These are phyloP conservation scores for Seriola quinqueradiata DNA, from an alignment of 2,113 vertebrate genomes.

Conservation along the genomic window DNA sequence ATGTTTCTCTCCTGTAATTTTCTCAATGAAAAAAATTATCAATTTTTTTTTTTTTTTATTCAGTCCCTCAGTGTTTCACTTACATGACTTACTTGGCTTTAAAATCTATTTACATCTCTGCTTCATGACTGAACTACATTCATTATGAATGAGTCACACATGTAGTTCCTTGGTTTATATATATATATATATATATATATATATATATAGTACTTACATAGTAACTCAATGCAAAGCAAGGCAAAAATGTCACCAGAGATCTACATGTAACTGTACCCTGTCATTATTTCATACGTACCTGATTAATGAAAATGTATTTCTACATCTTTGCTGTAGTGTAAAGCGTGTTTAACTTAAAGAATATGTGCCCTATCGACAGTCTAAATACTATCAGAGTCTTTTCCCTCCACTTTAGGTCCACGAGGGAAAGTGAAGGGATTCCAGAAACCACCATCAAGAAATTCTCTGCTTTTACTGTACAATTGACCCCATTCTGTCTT, in stretches of 20 bases:
- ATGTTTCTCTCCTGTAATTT: no score
- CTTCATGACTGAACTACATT: background rate
- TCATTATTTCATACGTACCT: no score
- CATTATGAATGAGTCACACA: background rate
- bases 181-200: no score
- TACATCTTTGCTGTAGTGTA: background rate
- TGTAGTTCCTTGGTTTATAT: background rate
- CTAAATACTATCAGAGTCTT: background rate
- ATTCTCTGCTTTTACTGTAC: conserved; percentile 5
- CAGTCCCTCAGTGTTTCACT: no score
- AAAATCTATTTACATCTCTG: background rate
- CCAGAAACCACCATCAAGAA: background rate
- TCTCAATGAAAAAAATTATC: no score
- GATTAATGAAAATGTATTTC: no score
- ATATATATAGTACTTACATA: no score
- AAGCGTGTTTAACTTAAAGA: conserved; percentile 1
- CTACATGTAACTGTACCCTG: no score
- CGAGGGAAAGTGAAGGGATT: background rate
- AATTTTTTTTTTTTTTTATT: no score
- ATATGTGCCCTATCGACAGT: conserved; percentile 6
- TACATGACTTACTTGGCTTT: background rate
- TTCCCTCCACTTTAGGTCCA: background rate
- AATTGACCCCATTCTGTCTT: conserved; percentile 28
- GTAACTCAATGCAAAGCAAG: no score
- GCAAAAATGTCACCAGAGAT: no score